Evolutionary conservation across 2,797 vertebrate species (phyloP), one percentile per base, ranked within the genome.

Genomic region (Ceyx erithaca): DNA sequence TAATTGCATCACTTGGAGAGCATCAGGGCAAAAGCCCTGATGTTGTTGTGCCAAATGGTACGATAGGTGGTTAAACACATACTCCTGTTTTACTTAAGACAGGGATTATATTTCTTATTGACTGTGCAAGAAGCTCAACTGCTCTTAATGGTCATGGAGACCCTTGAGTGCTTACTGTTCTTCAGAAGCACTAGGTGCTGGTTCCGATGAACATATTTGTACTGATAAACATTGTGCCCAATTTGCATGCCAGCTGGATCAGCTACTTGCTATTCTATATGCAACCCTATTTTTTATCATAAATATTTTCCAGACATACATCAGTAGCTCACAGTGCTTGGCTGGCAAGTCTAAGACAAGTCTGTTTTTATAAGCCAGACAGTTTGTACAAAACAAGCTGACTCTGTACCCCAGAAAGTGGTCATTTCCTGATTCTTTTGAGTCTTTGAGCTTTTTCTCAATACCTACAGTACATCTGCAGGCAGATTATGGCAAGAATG

Each of bases 221-320:
- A 88, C 83, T 68, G 92, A 57, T 85, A 92, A 94, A 92, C 43
- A 33, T 49, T 89, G 57, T 82, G 87, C 30, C 4, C 40, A 20
- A 76, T 89, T 91, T 92, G 89, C 75, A 86, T 82, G 63, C 92
- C 90, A 95, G 93, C 90, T 96, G 93, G 88, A 88, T 93, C 92
- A 93, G 86, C 91, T 95, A 92, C 80, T 96, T 95, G 77, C 89
- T 95, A 37, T 95, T 94, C 90, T 82, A 94, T 95, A 80, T 95
- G 87, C 90, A 94, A 84, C 91, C 62, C 25, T 70, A 52, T 69
- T 95, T 94, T 92, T 96, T 95, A 93, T 92, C 93, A 94, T 95
- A 93, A 94, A 94, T 96, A 95, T 94, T 96, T 95, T 96, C 87
- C 92, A 95, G 93, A 61, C 90, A 0, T 85, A 91, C 81, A 83